Evolutionary conservation across 2,888 invertebrate species (phyloP).

Genomic region (Xiphydria camelus): DNA sequence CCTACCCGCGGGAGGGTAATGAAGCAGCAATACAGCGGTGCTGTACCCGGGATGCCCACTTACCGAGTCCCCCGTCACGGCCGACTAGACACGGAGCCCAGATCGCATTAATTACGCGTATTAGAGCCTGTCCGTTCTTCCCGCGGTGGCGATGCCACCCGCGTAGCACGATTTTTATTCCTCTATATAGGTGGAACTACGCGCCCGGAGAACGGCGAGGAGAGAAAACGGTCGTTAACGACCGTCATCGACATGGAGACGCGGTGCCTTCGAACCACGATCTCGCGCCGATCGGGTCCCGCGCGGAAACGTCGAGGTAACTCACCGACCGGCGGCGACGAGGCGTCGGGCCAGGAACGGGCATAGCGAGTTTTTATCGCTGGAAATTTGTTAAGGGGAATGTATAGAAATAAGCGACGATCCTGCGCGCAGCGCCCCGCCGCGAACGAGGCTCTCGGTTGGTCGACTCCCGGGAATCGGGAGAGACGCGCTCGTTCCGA

Average conservation of each 20-base stretch:
- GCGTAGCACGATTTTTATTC: conserved; percentile 11
- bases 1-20: conserved; percentile 32
- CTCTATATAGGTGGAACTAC: too few relatives aligned
- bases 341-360: conserved; percentile 17
- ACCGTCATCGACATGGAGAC: too few relatives aligned
- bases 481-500: too few relatives aligned
- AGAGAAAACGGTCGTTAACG: too few relatives aligned
- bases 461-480: conserved; percentile 36
- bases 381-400: conserved; percentile 43
- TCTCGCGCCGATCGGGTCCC: too few relatives aligned
- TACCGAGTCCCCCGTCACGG: conserved; percentile 32
- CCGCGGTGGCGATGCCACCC: conserved; percentile 23
- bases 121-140: conserved; percentile 29
- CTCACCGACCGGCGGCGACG: too few relatives aligned
- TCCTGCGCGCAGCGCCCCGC: conserved; percentile 3
- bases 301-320: too few relatives aligned
- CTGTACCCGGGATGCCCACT: conserved; percentile 32
- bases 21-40: conserved; percentile 40
- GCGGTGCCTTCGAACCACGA: too few relatives aligned
- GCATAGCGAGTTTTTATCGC: conserved; percentile 34
- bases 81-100: conserved; percentile 26
- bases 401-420: conserved; percentile 28
- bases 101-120: conserved; percentile 49
- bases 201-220: too few relatives aligned
- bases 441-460: conserved; percentile 19